Percentiles rank a stretch among this genome's conserved stretches.
These are phyloP conservation scores for Alethe castanea DNA, from an alignment of 2,113 vertebrate genomes.

Conservation along the genomic window DNA sequence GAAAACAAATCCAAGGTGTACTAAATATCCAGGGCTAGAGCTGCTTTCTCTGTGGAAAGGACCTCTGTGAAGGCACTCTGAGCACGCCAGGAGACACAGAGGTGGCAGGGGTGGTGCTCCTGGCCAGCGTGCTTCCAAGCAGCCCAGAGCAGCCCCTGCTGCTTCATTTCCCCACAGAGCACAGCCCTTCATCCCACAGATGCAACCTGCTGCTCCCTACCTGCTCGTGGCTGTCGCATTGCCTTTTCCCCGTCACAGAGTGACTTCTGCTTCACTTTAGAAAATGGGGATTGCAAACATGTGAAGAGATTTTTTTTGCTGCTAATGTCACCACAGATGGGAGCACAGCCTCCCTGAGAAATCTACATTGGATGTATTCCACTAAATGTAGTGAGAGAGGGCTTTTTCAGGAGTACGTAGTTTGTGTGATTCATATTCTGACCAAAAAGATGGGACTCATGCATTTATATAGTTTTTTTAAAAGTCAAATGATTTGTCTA, in stretches of 20 bases:
- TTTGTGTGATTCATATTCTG: neutral
- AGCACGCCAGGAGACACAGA: fast-evolving
- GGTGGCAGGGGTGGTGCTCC: neutral
- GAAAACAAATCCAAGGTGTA: neutral
- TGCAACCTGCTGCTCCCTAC: neutral
- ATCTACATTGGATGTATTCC: neutral
- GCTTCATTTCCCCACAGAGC: neutral
- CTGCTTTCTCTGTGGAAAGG: neutral
- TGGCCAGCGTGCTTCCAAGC: neutral
- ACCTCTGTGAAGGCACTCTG: fast-evolving
- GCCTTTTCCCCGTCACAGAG: neutral
- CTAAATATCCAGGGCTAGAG: neutral
- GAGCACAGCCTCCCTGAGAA: neutral
- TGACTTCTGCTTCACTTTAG: neutral
- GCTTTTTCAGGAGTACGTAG: neutral
- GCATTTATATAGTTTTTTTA: neutral
- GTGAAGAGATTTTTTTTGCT: neutral
- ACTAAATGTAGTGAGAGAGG: neutral
- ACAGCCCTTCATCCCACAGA: neutral
- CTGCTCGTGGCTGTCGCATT: fast-evolving
- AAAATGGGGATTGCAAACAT: neutral
- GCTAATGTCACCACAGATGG: neutral
- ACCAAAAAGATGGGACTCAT: neutral
- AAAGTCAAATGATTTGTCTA: neutral
- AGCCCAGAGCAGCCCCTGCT: fast-evolving